Evolutionary conservation across 2,797 vertebrate genomes (phyloP).

Genomic region (Propithecus perrieri): DNA sequence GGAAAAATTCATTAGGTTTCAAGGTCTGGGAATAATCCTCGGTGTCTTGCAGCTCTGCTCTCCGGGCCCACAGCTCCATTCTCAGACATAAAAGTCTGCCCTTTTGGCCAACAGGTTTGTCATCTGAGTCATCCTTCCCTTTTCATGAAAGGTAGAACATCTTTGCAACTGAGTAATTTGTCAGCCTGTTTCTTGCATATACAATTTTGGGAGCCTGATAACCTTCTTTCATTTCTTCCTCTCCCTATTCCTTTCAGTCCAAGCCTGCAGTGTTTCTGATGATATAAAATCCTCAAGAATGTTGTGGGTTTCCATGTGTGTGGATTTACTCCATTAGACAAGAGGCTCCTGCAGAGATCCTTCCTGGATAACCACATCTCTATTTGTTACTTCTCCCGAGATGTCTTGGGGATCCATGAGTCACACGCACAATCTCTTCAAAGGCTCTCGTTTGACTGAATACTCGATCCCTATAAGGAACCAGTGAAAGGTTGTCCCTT

Average conservation of each 20-base stretch:
- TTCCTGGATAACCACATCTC: background rate
- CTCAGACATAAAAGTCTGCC: background rate
- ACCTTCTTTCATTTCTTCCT: background rate
- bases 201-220: background rate
- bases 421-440: background rate
- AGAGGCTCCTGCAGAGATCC: background rate
- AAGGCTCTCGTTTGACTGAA: background rate
- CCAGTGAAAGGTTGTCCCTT: background rate
- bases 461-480: background rate
- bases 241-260: background rate
- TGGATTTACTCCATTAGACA: background rate
- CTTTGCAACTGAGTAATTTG: background rate
- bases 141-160: background rate
- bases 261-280: background rate
- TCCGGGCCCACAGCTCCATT: background rate
- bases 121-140: background rate
- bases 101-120: background rate
- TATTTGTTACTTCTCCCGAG: background rate
- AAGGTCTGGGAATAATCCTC: background rate
- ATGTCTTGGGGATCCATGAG: background rate
- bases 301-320: background rate
- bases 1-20: background rate
- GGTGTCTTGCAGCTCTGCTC: background rate
- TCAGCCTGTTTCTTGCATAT: background rate
- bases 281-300: background rate